A percentile compares a stretch with the other conserved stretches of the same genome.
Conservation (phyloP, 2,113 vertebrate genomes). For the Abramis brama region DNA sequence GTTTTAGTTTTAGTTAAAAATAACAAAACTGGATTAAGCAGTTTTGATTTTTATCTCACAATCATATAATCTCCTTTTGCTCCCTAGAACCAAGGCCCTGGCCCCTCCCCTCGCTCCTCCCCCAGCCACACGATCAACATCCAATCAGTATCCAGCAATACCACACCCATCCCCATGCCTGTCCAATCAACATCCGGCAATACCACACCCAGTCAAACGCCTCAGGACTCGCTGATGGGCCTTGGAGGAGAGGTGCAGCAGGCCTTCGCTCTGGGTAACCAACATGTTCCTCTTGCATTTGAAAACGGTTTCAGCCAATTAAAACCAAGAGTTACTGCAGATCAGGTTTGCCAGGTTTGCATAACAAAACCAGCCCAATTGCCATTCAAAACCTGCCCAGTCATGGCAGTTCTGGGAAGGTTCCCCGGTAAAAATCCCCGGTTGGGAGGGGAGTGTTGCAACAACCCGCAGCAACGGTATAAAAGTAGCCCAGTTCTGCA, state of each 20-base stretch:
- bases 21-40: not conserved
- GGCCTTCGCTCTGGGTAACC: constrained; percentile 94
- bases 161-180: constrained; percentile 92
- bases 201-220: constrained; percentile 90
- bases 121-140: constrained; percentile 95
- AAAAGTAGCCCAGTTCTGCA: no score
- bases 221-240: constrained; percentile 97
- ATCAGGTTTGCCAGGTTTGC: no score
- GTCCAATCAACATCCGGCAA: constrained; percentile 88
- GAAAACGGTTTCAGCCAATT: no score
- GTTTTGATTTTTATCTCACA: no score
- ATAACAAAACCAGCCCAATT: no score
- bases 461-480: no score
- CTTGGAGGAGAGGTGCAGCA: constrained; percentile 97
- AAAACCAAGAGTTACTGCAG: no score
- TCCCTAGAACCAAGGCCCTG: constrained; percentile 91
- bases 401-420: no score
- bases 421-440: no score
- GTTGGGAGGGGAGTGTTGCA: no score
- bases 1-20: not conserved
- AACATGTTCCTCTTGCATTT: not conserved
- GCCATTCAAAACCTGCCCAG: no score
- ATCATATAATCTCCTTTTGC: constrained; percentile 43
- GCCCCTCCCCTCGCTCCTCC: constrained; percentile 93
- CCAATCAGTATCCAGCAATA: constrained; percentile 87